These are phyloP conservation scores for Cynodonichthys magdalenae DNA, from an alignment of 2,797 vertebrate species.

Conservation along the genomic window DNA sequence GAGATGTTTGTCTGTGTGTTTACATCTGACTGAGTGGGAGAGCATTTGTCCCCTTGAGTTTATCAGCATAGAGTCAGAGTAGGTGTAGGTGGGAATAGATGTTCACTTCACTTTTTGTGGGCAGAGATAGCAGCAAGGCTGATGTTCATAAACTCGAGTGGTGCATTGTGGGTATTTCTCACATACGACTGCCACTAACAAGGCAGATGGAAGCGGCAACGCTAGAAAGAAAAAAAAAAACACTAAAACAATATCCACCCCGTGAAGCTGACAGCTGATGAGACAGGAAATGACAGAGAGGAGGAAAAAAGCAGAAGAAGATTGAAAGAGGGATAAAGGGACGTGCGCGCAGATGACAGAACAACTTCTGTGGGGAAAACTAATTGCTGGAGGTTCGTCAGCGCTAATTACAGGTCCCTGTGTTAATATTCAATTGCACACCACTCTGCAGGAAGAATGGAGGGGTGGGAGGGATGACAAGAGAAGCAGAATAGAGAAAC, in stretches of 20 bases:
- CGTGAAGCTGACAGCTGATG: constrained; percentile 51
- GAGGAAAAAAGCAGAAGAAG: constrained; percentile 27
- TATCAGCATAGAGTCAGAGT: constrained; percentile 51
- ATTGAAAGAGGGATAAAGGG: constrained; percentile 60
- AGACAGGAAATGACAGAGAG: constrained; percentile 62
- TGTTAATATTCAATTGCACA: constrained; percentile 78
- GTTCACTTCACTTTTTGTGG: constrained; percentile 47
- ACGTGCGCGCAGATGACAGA: constrained; percentile 67
- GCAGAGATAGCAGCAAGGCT: constrained; percentile 41
- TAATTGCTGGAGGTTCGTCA: constrained; percentile 80
- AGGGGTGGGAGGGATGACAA: constrained; percentile 57
- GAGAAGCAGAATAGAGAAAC: constrained; percentile 24
- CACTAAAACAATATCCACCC: constrained; percentile 55
- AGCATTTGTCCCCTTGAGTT: constrained; percentile 34
- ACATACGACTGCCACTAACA: constrained; percentile 8
- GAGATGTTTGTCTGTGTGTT: constrained; percentile 39
- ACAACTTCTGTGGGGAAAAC: constrained; percentile 73
- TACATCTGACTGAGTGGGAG: constrained; percentile 53
- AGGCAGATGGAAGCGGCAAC: constrained; percentile 54
- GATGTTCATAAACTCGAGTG: constrained; percentile 48
- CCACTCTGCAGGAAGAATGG: constrained; percentile 63
- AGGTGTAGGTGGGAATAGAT: constrained; percentile 57
- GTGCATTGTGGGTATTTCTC: constrained; percentile 58
- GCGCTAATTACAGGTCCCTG: constrained; percentile 79
- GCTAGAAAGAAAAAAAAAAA: constrained; percentile 56